phyloP scores from a whole-genome alignment of 2,797 vertebrate species.

The Galagoides demidoff region DNA sequence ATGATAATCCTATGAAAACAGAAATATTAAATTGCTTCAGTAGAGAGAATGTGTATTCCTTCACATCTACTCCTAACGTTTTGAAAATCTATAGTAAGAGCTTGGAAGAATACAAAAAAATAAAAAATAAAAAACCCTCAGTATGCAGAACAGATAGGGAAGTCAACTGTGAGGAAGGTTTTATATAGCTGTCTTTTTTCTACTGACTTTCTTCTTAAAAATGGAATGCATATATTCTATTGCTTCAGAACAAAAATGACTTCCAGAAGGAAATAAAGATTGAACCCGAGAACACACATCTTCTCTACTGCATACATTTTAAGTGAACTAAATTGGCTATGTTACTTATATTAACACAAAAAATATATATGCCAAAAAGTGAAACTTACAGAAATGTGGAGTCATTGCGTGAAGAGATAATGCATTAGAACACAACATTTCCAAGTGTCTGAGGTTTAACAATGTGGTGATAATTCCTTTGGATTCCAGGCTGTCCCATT shows the following conservation, averaged over 20 bases:
- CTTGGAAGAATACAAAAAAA: slow-evolving; percentile 33
- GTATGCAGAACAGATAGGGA: not conserved
- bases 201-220: slow-evolving; percentile 51
- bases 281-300: slow-evolving; percentile 29
- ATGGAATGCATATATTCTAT: slow-evolving; percentile 41
- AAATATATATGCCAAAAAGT: not conserved
- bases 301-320: not conserved
- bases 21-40: slow-evolving; percentile 43
- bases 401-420: too few relatives aligned
- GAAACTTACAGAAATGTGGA: not conserved
- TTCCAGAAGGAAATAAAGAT: slow-evolving; percentile 64
- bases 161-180: slow-evolving; percentile 53
- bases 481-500: not conserved
- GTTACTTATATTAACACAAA: slow-evolving; percentile 32
- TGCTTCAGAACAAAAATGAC: slow-evolving; percentile 58
- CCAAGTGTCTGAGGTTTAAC: not conserved
- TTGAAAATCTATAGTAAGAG: slow-evolving; percentile 52
- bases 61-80: not conserved
- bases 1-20: slow-evolving; percentile 59
- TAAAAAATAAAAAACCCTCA: not conserved
- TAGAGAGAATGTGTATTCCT: slow-evolving; percentile 34
- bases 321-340: slow-evolving; percentile 43
- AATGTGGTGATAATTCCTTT: not conserved
- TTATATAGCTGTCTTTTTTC: slow-evolving; percentile 17
- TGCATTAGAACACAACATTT: not conserved